These are phyloP conservation scores for Isoperla grammatica DNA, from an alignment of 2,888 invertebrate genomes.

Conservation along the genomic window DNA sequence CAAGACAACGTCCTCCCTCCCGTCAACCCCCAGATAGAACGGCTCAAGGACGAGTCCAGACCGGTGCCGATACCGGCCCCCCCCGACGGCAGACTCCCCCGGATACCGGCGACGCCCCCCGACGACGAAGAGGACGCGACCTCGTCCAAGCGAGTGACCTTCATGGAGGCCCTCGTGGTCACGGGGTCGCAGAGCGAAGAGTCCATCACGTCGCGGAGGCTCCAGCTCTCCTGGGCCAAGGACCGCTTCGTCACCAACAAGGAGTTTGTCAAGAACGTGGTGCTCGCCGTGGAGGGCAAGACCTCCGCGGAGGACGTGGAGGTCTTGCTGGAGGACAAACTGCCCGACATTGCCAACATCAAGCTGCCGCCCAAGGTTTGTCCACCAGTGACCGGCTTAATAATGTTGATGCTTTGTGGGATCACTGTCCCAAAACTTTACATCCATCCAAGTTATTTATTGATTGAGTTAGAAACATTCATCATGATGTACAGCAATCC, in stretches of 20 bases:
- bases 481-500: too few species aligned
- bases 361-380: conserved; percentile 82
- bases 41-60: not conserved
- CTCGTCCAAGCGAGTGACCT: conserved; percentile 3
- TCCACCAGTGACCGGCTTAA: too few species aligned
- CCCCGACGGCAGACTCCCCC: not conserved
- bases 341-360: conserved; percentile 52
- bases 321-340: conserved; percentile 14
- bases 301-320: not conserved
- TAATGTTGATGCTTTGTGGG: too few species aligned
- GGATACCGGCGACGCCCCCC: not conserved
- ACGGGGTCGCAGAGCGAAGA: too few species aligned
- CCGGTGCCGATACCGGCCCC: not conserved
- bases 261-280: not conserved
- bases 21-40: too few species aligned
- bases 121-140: not conserved
- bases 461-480: too few species aligned
- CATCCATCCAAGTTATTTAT: too few species aligned
- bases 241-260: conserved; percentile 2
- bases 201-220: too few species aligned
- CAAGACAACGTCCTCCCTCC: too few species aligned
- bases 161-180: not conserved
- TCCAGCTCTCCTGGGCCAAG: not conserved
- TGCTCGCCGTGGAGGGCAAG: not conserved
- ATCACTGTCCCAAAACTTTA: too few species aligned